phyloP scores from a whole-genome alignment of 2,888 invertebrate genomes.

The Mimachlamys varia region DNA sequence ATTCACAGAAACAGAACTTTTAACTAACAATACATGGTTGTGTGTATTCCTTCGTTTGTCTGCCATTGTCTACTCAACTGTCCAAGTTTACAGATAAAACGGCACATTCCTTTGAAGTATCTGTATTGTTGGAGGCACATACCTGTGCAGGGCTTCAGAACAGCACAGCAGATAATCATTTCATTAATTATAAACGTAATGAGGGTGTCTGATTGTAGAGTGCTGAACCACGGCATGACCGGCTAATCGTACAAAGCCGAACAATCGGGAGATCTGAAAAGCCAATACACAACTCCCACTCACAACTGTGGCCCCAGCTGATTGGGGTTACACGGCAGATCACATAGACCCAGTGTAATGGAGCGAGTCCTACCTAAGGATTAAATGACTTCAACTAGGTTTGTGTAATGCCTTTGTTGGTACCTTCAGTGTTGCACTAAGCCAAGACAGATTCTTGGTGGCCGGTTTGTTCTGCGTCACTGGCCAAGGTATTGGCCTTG shows the following conservation, averaged over 20 bases:
- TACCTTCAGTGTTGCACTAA: background rate
- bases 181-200: slow-evolving; percentile 27
- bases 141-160: slow-evolving; percentile 10
- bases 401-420: slow-evolving; percentile 32
- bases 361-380: background rate
- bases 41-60: too few relatives aligned
- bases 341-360: background rate
- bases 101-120: background rate
- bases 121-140: background rate
- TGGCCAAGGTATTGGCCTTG: background rate
- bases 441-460: slow-evolving; percentile 17
- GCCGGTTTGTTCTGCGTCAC: slow-evolving; percentile 9
- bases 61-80: background rate
- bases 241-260: background rate
- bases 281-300: slow-evolving; percentile 32
- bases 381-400: slow-evolving; percentile 29
- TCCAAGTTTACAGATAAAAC: background rate
- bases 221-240: background rate
- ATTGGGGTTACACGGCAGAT: background rate
- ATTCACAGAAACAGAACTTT: background rate
- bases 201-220: slow-evolving; percentile 14
- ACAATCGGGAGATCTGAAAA: slow-evolving; percentile 12
- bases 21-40: too few relatives aligned
- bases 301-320: slow-evolving; percentile 10
- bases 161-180: slow-evolving; percentile 9